Base-by-base conservation (phyloP, 2,888 invertebrate species). In the Agrypnus murinus region DNA sequence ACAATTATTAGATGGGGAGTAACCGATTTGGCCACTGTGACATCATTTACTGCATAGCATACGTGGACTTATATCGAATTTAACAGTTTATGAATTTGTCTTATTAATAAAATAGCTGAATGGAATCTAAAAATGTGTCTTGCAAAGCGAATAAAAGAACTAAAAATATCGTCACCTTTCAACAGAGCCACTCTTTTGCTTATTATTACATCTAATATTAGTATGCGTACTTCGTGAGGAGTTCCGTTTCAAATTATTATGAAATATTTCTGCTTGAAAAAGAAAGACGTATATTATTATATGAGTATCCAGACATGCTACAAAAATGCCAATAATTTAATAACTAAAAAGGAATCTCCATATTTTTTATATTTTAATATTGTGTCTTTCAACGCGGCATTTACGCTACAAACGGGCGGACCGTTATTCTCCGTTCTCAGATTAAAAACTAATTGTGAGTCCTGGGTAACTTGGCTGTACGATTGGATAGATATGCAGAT, bases 281-380 rank as follows among this genome's bases (percentile, higher is more conserved):
- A 48, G 14, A 38, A 17, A 43, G 46, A 14, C 46, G 36, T 55
- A 53, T 60, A 59, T 25, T 60, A 59, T 25, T 48, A 48, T 10
- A 50, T 34, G 48, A 62, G 58, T 59, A 66, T 59, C 58, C 25
- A 68, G 68, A 68, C 62, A 68, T 62, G 48, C 57, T 59, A 59
- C 69, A 77, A 78, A 76, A 76, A 83, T 82, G 78, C 78, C 82
- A 82, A 84, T 83, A 83, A 84, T 84, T 83, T 83, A 83, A 84
- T 84, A 84, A 81, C 79, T 77, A 75, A 71, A 77, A 78, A 81
- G 82, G 80, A 74, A 75, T 78, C 78, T 79, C 78, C 79, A 80
- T 80, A 81, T 81, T 78, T 76, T 77, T 77, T 79, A 78, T 75
- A 81, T 81, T 82, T 81, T 81, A 82, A 82, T 82, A 82, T 82